Percentiles rank a stretch among this genome's conserved stretches.
Conservation (phyloP, 2,113 vertebrate genomes). For the Alexandromys fortis region DNA sequence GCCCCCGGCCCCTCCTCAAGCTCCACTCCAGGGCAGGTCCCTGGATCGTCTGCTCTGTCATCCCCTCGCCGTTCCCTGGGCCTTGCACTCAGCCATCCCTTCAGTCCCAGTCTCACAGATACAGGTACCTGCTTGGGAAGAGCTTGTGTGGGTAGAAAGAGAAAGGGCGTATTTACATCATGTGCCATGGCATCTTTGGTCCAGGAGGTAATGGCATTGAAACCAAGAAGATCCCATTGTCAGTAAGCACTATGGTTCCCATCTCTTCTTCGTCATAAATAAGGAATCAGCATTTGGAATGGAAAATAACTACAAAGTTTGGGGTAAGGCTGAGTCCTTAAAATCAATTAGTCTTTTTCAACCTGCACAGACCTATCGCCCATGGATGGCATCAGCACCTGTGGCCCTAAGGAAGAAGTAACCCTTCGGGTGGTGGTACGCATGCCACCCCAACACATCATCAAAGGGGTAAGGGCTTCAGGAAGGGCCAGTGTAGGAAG, state of each 20-base stretch:
- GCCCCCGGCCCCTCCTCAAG: slow-evolving; percentile 85
- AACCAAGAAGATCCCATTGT: not conserved
- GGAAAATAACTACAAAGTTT: not conserved
- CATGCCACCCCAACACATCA: slow-evolving; percentile 91
- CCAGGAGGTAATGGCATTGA: too few relatives aligned
- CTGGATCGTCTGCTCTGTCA: slow-evolving; percentile 87
- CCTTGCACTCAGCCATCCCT: slow-evolving; percentile 92
- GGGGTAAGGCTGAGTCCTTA: not conserved
- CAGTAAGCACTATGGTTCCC: accelerated
- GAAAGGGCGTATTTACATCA: accelerated
- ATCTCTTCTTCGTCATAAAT: not conserved
- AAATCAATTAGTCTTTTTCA: not conserved
- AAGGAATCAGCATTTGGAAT: not conserved
- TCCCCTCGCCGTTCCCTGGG: slow-evolving; percentile 91
- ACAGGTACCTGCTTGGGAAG: slow-evolving; percentile 84
- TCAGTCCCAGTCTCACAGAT: slow-evolving; percentile 90
- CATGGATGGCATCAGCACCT: slow-evolving; percentile 87
- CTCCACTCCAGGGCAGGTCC: slow-evolving; percentile 87
- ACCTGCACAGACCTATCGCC: slow-evolving; percentile 88
- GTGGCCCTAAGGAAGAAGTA: slow-evolving; percentile 89
- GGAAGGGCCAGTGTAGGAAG: not conserved
- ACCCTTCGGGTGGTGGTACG: slow-evolving; percentile 90
- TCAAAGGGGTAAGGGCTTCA: slow-evolving; percentile 90
- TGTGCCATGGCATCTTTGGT: not conserved
- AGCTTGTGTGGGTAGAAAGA: accelerated